Base-by-base conservation (phyloP, 2,113 vertebrate genomes). In the Tiliqua scincoides region DNA sequence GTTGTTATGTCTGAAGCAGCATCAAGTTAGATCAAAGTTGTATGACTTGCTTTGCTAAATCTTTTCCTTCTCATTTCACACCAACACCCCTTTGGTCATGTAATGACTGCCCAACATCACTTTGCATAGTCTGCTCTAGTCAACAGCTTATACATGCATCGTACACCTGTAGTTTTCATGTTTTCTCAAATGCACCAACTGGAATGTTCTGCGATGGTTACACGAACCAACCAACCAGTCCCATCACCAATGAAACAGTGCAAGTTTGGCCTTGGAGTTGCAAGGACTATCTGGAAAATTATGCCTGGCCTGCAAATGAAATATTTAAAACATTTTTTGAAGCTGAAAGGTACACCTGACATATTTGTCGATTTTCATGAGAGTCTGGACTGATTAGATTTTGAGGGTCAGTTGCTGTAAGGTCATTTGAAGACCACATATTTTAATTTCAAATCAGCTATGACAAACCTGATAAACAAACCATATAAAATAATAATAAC, bases 391-490 rank as follows among this genome's bases (percentile, higher is more conserved):
- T 97, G 95, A 97, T 97, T 96, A 96, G 94, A 97, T 96, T 81
- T 97, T 96, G 95, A 94, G 94, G 96, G 96, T 97, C 96, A 95
- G 93, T 86, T 94, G 93, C 92, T 93, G 85, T 93, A 91, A 96
- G 96, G 97, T 96, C 96, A 96, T 92, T 92, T 85, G 82, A 85
- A 96, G 94, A 96, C 87, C 94, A 92, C 82, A 92, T 83, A 96
- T 97, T 96, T 96, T 94, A 97, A 97, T 97, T 97, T 96, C 95
- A 97, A 96, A 97, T 96, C 76, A 88, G 85, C 89, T 83, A 70
- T 87, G 94, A 93, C 93, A 92, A 95, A 94, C 94, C 68, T 87
- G 89, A 96, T 93, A 95, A 95, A 89, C 79, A 90, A 96, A 94
- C 72, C 91, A 93, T 92, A 91, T 79, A 86, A 91, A 82, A 94